Conservation (phyloP, 2,888 invertebrate genomes). For the Pachycephus smyrnensis region DNA sequence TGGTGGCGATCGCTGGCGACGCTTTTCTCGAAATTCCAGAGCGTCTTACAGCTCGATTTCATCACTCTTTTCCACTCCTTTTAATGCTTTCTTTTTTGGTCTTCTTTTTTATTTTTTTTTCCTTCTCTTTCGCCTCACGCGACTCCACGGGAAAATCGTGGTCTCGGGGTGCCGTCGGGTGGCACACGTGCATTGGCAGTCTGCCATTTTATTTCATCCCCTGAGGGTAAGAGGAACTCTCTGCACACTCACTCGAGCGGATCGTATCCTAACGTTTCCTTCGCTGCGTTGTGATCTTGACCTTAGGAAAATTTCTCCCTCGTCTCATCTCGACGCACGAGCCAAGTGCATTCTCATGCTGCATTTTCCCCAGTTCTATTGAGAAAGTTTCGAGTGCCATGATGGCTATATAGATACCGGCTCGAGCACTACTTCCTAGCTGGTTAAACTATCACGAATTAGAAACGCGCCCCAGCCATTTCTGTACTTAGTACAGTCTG, state of each 20-base stretch:
- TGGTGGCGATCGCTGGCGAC: constrained; percentile 24
- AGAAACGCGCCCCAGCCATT: neutral
- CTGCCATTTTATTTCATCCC: constrained; percentile 50
- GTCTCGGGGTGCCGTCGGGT: constrained; percentile 23
- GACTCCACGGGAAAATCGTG: constrained; percentile 41
- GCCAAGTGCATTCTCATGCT: neutral
- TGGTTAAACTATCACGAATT: neutral
- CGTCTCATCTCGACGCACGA: neutral
- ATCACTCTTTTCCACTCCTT: constrained; percentile 9
- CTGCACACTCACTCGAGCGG: neutral
- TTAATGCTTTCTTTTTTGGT: neutral
- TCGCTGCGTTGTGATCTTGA: neutral
- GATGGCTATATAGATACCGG: neutral
- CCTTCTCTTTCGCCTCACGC: neutral
- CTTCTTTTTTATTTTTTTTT: neutral
- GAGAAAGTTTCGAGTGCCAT: neutral
- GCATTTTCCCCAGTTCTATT: neutral
- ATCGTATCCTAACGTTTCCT: neutral
- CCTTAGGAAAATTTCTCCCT: neutral
- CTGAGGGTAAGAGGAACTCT: constrained; percentile 4
- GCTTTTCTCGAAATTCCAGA: constrained; percentile 18
- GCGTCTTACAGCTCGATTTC: constrained; percentile 20
- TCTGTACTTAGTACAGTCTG: neutral
- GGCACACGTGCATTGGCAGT: constrained; percentile 51
- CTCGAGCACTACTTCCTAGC: neutral